These are phyloP conservation scores for Zosterops japonicus DNA, from an alignment of 2,113 vertebrate species.

Conservation along the genomic window DNA sequence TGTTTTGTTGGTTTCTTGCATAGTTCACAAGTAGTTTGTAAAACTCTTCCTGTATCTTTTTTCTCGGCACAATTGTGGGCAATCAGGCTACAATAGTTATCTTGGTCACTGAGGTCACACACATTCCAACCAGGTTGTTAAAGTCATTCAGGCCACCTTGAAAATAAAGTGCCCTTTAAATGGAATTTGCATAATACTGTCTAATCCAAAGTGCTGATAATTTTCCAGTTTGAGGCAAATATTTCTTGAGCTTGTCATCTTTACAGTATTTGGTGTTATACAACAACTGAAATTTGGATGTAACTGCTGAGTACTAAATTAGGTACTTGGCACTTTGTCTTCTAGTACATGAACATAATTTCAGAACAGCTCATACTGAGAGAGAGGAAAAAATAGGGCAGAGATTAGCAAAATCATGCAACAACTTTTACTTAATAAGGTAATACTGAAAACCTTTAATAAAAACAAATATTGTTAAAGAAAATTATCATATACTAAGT, in stretches of 20 bases:
- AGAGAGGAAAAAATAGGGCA: constrained; percentile 38
- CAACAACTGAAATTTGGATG: constrained; percentile 52
- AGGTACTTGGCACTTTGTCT: constrained; percentile 54
- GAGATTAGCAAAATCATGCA: neutral
- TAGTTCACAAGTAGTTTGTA: neutral
- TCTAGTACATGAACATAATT: constrained; percentile 49
- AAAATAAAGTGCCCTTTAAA: neutral
- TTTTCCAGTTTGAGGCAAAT: neutral
- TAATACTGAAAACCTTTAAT: neutral
- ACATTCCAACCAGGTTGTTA: neutral
- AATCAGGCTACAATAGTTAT: neutral
- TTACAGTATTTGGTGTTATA: constrained; percentile 32
- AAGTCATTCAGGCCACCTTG: neutral
- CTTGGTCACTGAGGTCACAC: neutral
- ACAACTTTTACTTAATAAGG: constrained; percentile 53
- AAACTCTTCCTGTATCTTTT: neutral
- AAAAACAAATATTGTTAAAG: neutral
- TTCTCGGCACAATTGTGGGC: neutral
- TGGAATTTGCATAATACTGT: neutral
- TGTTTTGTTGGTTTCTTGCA: neutral
- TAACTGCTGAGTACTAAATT: constrained; percentile 46
- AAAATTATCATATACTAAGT: neutral
- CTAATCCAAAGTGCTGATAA: neutral
- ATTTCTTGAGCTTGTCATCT: neutral
- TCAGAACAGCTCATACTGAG: constrained; percentile 55